These are phyloP conservation scores for Brachypalpus laphriformis DNA, from an alignment of 2,888 invertebrate species.

Conservation along the genomic window DNA sequence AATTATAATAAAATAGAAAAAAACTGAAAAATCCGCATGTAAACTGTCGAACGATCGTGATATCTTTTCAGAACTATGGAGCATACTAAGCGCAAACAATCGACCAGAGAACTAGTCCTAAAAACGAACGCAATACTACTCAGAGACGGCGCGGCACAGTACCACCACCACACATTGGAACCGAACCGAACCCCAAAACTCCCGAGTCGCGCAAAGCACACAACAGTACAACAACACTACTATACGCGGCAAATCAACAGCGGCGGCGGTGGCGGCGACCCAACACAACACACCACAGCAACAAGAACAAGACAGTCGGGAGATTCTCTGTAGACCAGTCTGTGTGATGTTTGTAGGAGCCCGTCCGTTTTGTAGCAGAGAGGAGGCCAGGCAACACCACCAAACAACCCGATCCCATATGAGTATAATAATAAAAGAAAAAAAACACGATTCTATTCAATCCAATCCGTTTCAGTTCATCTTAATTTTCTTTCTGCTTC, in stretches of 20 bases:
- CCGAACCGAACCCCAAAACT: constrained; percentile 66
- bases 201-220: constrained; percentile 54
- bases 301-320: constrained; percentile 60
- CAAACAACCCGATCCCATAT: constrained; percentile 65
- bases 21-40: constrained; percentile 41
- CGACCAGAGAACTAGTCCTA: constrained; percentile 73
- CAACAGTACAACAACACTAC: constrained; percentile 37
- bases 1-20: background rate
- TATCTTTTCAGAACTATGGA: constrained; percentile 72
- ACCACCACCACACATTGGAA: constrained; percentile 69
- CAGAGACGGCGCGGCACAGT: constrained; percentile 61
- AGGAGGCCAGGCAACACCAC: constrained; percentile 40
- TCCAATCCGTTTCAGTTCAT: constrained; percentile 73
- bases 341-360: constrained; percentile 59
- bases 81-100: constrained; percentile 69
- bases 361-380: constrained; percentile 6
- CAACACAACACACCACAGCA: constrained; percentile 29
- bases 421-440: constrained; percentile 35
- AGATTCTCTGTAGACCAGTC: constrained; percentile 70
- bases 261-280: constrained; percentile 43
- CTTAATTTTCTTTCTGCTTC: constrained; percentile 54
- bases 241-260: constrained; percentile 36
- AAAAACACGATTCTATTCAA: constrained; percentile 66
- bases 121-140: constrained; percentile 67
- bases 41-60: constrained; percentile 63